Evolutionary conservation across 2,113 vertebrate genomes (phyloP), one percentile per base, ranked within the genome.

Genomic region (Oryzias curvinotus): DNA sequence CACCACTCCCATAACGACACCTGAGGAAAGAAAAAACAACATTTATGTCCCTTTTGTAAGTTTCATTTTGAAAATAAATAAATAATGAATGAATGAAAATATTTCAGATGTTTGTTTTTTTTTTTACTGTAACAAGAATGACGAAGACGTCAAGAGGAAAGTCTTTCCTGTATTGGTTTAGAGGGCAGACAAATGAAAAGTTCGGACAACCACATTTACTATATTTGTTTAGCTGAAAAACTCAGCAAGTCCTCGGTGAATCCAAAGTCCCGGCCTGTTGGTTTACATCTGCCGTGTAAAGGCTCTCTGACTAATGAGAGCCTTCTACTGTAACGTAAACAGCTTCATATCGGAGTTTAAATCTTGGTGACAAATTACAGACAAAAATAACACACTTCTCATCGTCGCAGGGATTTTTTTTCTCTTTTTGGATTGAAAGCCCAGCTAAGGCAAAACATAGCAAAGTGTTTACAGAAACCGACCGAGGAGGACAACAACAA

Each of bases 1-100:
- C 52, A 91, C 42, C 0, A 50, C 70, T 1, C 93, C 93, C 83
- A 92, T 80, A 7, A 94, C 75, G 3, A 95, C 93, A 58, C 93
- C 93, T 94, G 75, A 41, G 28, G n/a, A 46, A 5, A 41, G 19
- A 51, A 62, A 0, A 50, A 25, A 10, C n/a, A 17, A 44, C 48
- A 7, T 46, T 46, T 1, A 46, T 47, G 16, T 47, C 16, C 7
- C n/a, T 4, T 47, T 47, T 47, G 16, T 4, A 8, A 8, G 6
- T 10, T 17, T 47, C 16, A 47, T 17, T n/a, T n/a, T 47, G 5
- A 18, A n/a, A 46, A 46, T 1, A 46, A 46, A 46, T 14, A n/a
- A n/a, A n/a, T n/a, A 45, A 45, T 6, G 4, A 45, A 26, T 36
- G 7, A 36, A 36, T 36, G 30, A 36, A 36, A 36, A 36, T 1